These are phyloP conservation scores for Ctenomys sociabilis DNA, from an alignment of 2,113 vertebrate species.

Conservation along the genomic window DNA sequence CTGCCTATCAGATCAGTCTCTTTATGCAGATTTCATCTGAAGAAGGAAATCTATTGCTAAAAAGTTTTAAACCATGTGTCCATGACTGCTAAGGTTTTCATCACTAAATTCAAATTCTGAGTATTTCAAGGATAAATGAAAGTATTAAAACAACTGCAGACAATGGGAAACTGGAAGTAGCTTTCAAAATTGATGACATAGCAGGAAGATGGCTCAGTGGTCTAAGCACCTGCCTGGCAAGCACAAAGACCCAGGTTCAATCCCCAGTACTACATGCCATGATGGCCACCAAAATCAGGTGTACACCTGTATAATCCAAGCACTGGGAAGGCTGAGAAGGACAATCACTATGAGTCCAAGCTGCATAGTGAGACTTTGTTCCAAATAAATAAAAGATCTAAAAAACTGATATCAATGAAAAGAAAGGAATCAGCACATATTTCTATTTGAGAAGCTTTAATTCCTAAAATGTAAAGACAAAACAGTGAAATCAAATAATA, in stretches of 20 bases:
- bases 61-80: background rate
- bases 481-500: background rate
- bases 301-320: too few relatives aligned
- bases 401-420: background rate
- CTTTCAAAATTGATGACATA: background rate
- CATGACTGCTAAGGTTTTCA: background rate
- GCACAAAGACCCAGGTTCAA: too few relatives aligned
- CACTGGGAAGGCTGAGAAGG: too few relatives aligned
- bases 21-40: background rate
- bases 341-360: too few relatives aligned
- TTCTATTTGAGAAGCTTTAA: background rate
- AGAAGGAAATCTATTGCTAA: background rate
- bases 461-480: background rate
- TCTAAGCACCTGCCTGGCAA: too few relatives aligned
- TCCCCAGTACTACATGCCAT: too few relatives aligned
- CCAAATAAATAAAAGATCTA: too few relatives aligned
- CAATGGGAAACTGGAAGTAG: background rate
- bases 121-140: conserved; percentile 9
- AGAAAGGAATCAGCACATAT: background rate
- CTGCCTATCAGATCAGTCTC: background rate
- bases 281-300: too few relatives aligned
- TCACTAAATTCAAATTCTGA: background rate
- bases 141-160: background rate
- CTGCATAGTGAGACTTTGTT: too few relatives aligned
- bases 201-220: too few relatives aligned